Percentiles rank a stretch among this genome's conserved stretches.
Conservation (phyloP, 2,888 invertebrate genomes). For the Xestia rhomboidea region DNA sequence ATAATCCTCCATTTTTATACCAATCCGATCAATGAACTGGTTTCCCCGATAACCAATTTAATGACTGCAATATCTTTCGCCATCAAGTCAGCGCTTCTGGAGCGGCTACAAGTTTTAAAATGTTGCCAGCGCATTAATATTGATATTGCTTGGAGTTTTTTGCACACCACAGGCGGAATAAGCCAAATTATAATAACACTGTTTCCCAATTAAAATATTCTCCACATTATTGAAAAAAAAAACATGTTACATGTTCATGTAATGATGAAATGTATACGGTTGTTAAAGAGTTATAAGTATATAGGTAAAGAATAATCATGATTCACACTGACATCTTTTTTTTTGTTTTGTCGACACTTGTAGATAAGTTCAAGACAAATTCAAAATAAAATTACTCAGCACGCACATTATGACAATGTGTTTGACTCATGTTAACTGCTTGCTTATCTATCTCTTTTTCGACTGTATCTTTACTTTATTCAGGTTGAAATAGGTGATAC, state of each 20-base stretch:
- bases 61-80: slow-evolving; percentile 33
- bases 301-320: too few relatives aligned
- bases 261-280: background rate
- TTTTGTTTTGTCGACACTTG: too few relatives aligned
- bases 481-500: too few relatives aligned
- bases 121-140: slow-evolving; percentile 4
- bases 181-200: background rate
- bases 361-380: too few relatives aligned
- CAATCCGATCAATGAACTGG: slow-evolving; percentile 32
- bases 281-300: too few relatives aligned
- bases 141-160: slow-evolving; percentile 23
- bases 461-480: background rate
- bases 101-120: background rate
- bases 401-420: background rate
- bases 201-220: background rate
- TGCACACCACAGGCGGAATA: background rate
- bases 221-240: background rate
- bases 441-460: background rate
- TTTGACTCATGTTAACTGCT: background rate
- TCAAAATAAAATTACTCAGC: slow-evolving; percentile 1
- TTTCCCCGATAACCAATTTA: slow-evolving; percentile 35
- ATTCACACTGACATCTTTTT: too few relatives aligned
- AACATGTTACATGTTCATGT: background rate
- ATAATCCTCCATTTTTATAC: slow-evolving; percentile 8
- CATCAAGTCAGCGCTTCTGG: slow-evolving; percentile 22